These are phyloP conservation scores for Coleophora flavipennella DNA, from an alignment of 2,888 invertebrate species.

Conservation along the genomic window DNA sequence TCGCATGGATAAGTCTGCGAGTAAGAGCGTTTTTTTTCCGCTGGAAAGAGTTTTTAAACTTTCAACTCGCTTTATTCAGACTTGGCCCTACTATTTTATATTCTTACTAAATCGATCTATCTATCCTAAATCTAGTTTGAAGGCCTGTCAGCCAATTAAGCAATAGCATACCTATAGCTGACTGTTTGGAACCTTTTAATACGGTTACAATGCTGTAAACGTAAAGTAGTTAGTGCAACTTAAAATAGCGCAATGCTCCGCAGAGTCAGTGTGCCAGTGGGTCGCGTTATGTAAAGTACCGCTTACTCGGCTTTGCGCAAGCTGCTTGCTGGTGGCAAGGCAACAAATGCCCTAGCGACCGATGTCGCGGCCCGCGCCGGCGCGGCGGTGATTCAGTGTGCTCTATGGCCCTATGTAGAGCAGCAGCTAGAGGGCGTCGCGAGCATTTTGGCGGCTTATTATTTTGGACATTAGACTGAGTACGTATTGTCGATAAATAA, in stretches of 20 bases:
- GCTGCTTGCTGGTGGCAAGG: constrained; percentile 32
- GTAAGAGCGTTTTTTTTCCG: too few species aligned
- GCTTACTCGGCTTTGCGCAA: constrained; percentile 60
- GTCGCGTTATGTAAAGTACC: constrained; percentile 55
- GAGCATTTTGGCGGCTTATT: too few species aligned
- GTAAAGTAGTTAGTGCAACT: constrained; percentile 37
- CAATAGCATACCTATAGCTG: constrained; percentile 2
- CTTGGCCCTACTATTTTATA: too few species aligned
- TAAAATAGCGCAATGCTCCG: constrained; percentile 24
- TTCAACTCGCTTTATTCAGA: too few species aligned
- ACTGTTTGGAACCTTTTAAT: constrained; percentile 17
- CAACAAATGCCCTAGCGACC: constrained; percentile 31
- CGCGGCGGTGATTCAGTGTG: constrained; percentile 17
- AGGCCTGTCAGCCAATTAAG: constrained; percentile 9
- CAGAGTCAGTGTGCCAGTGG: constrained; percentile 62
- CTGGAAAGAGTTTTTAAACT: too few species aligned
- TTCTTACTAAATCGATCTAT: not conserved
- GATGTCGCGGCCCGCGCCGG: too few species aligned
- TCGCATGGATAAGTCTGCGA: too few species aligned
- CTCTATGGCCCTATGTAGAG: too few species aligned
- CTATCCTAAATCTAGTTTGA: constrained; percentile 4
- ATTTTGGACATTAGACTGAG: too few species aligned
- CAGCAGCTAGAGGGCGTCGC: too few species aligned
- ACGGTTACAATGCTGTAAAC: constrained; percentile 19
- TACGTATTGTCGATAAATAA: not conserved